Base-by-base conservation (phyloP, 2,797 vertebrate species). In the Gila robusta region DNA sequence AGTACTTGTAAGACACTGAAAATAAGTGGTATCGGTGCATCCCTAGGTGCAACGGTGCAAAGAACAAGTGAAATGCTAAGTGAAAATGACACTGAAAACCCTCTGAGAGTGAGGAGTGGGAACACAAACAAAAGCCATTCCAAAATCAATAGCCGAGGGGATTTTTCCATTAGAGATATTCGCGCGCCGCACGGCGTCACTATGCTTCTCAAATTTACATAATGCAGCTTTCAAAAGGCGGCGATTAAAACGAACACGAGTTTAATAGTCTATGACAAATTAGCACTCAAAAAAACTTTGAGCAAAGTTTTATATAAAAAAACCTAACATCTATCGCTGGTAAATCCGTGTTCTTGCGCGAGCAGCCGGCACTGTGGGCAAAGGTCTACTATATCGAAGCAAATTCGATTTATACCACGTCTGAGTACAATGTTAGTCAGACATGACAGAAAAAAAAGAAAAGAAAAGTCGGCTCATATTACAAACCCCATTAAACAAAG, bases 101-200 rank as follows among this genome's bases (percentile, higher is more conserved):
- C 23, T 28, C 6, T 4, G 14, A 19, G 28, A 23, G 41, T 10
- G 32, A 56, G 70, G 28, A 23, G 41, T 10, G 32, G 47, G 70
- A 83, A 37, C 11, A 44, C 86, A 77, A 67, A 74, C 37, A 66
- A 77, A 12, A 79, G 70, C 69, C 81, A 70, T 81, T 83, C 44
- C 76, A 52, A 79, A 69, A 88, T 81, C 79, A 81, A 87, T 85
- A 84, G 39, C 64, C 37, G 14, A 82, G 49, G 74, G 21, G 71
- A 72, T 72, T 76, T 85, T 88, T 86, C 67, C 79, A 88, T 85
- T 85, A 79, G 26, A 49, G 5, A 79, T 19, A 23, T 28, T 47
- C 26, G 26, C 17, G 26, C 39, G 35, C 19, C 4, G 9, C 28
- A 26, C 26, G 76, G 59, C 21, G 16, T 32, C 23, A 44, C 10